Base-by-base conservation (phyloP, 2,797 vertebrate genomes). In the Limnodromus scolopaceus region DNA sequence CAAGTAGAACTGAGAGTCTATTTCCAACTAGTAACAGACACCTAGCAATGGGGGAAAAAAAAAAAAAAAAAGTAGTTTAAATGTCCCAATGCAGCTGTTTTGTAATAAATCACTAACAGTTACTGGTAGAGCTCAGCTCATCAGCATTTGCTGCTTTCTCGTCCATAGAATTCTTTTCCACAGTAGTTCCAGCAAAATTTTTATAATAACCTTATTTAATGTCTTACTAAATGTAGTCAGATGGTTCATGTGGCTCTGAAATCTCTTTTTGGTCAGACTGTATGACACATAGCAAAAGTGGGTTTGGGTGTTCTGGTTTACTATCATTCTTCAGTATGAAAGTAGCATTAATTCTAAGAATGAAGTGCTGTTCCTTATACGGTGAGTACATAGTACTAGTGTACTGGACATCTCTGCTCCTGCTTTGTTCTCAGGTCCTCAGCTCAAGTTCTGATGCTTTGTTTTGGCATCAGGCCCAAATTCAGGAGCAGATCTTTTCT, bases 91-190 rank as follows among this genome's bases (percentile, higher is more conserved):
- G 54, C 77, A 94, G 91, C 91, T 96, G 81, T 53, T 95, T 94
- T 87, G 60, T 83, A 79, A 85, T 92, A 95, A 90, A 92, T 96
- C 80, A 55, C 46, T 92, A 81, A 46, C 22, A 88, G n/a, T 90
- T 90, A 80, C 77, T 38, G 51, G 39, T 70, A 77, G 63, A 92
- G 25, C 66, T 84, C 68, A 79, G 39, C n/a, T 92, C 49, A 54
- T 76, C 72, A 68, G 30, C 9, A 8, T 82, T 87, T 79, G 51
- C 68, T 79, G 23, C 38, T 79, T 94, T 58, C 49, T 46, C 71
- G 32, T 51, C 46, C 16, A 4, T 28, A 5, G 32, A 72, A 54
- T 66, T 89, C 10, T 89, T 89, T 86, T 89, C 65, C 30, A 36
- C 28, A n/a, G 65, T 60, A 75, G 53, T 82, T 92, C 74, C 45